Evolutionary conservation across 2,888 invertebrate genomes (phyloP).

Genomic region (Pammene fasciana): DNA sequence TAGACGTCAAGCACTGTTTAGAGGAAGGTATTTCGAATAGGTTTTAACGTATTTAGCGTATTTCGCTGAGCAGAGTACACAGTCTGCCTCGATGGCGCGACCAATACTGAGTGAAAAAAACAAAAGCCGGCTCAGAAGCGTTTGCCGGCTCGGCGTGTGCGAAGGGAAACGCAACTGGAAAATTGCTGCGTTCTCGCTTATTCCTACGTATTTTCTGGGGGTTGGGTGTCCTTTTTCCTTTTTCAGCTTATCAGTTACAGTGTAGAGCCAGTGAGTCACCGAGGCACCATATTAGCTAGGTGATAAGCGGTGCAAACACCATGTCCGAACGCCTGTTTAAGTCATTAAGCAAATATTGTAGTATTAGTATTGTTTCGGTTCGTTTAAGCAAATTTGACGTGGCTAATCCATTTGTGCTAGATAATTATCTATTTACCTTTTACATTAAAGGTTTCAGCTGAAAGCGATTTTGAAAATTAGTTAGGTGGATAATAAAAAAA

Average conservation of each 20-base stretch:
- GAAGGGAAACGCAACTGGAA: constrained; percentile 64
- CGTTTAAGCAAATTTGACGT: constrained; percentile 14
- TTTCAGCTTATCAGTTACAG: constrained; percentile 49
- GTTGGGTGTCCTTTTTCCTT: constrained; percentile 52
- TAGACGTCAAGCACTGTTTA: constrained; percentile 52
- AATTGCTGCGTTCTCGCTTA: constrained; percentile 62
- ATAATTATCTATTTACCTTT: constrained; percentile 1
- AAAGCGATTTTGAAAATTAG: too few species aligned
- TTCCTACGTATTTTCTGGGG: constrained; percentile 45
- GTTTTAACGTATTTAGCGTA: constrained; percentile 56
- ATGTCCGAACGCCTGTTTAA: constrained; percentile 34
- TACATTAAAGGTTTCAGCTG: neutral
- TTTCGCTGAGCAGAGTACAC: constrained; percentile 56
- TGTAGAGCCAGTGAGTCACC: constrained; percentile 57
- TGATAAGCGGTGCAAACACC: constrained; percentile 37
- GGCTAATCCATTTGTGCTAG: constrained; percentile 2
- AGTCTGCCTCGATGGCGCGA: constrained; percentile 67
- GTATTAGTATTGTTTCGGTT: constrained; percentile 26
- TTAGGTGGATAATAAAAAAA: too few species aligned
- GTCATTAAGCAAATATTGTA: constrained; percentile 27
- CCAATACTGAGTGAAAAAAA: constrained; percentile 72
- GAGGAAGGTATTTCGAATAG: constrained; percentile 54
- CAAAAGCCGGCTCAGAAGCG: constrained; percentile 57
- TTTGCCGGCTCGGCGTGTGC: constrained; percentile 49
- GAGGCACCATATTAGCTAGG: constrained; percentile 25